Evolutionary conservation across 2,797 vertebrate genomes (phyloP).

Genomic region (Esox lucius): DNA sequence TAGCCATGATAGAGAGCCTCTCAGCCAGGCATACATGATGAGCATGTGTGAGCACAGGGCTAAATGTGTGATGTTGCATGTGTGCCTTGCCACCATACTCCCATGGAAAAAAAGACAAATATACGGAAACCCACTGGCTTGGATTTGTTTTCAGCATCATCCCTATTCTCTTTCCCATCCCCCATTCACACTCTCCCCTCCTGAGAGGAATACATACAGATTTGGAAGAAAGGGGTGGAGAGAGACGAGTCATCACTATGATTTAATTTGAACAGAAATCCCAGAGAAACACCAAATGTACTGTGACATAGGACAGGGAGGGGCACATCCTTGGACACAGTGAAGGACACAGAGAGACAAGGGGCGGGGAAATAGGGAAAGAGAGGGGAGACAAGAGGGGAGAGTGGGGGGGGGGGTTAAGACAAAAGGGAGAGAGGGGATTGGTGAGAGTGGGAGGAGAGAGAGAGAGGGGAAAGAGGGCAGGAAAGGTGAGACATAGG

Average conservation of each 20-base stretch:
- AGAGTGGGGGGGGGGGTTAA: background rate
- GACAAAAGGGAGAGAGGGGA: slow-evolving; percentile 12
- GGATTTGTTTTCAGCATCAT: slow-evolving; percentile 38
- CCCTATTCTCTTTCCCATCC: slow-evolving; percentile 18
- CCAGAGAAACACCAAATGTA: slow-evolving; percentile 55
- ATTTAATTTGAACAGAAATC: slow-evolving; percentile 74
- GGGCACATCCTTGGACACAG: slow-evolving; percentile 30
- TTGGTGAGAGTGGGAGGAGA: slow-evolving; percentile 14
- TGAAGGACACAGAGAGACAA: slow-evolving; percentile 30
- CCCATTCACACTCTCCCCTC: slow-evolving; percentile 20
- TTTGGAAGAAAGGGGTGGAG: slow-evolving; percentile 42
- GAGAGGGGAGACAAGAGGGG: background rate
- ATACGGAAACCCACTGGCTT: slow-evolving; percentile 7
- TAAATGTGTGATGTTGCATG: slow-evolving; percentile 33
- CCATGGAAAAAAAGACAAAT: slow-evolving; percentile 38
- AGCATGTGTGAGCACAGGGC: slow-evolving; percentile 12
- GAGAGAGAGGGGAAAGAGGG: slow-evolving; percentile 10
- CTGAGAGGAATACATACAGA: slow-evolving; percentile 34
- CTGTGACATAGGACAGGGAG: slow-evolving; percentile 58
- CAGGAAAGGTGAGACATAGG: slow-evolving; percentile 22
- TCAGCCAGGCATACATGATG: slow-evolving; percentile 26
- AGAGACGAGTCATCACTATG: slow-evolving; percentile 58
- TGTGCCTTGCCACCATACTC: slow-evolving; percentile 26
- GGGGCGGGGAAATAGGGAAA: background rate
- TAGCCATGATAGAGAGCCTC: slow-evolving; percentile 18